phyloP scores from a whole-genome alignment of 2,888 invertebrate genomes.

The Idaea aversata region DNA sequence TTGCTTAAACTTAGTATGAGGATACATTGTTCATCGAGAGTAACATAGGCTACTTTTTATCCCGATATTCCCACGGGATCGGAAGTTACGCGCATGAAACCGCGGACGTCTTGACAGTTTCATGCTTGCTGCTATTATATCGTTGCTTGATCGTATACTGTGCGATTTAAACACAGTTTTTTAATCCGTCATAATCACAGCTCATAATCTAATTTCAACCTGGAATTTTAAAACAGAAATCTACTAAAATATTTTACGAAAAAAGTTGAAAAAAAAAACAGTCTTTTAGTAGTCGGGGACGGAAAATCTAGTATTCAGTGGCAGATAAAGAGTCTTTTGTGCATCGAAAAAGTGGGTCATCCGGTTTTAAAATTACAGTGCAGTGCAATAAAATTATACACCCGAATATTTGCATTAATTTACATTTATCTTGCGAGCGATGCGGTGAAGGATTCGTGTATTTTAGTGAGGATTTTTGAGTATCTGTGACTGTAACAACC shows the following conservation, averaged over 20 bases:
- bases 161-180: background rate
- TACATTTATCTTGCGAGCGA: background rate
- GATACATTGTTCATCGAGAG: no score
- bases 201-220: background rate
- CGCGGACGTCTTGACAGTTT: background rate
- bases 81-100: no score
- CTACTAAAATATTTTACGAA: background rate
- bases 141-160: background rate
- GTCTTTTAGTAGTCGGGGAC: slow-evolving; percentile 33
- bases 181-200: background rate
- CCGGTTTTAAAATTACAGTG: slow-evolving; percentile 45
- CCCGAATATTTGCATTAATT: slow-evolving; percentile 17
- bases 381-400: slow-evolving; percentile 34
- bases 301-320: slow-evolving; percentile 60
- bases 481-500: no score
- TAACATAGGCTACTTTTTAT: no score
- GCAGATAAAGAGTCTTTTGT: slow-evolving; percentile 62
- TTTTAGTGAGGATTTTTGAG: slow-evolving; percentile 5
- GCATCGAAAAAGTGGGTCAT: slow-evolving; percentile 63
- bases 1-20: no score
- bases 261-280: slow-evolving; percentile 27
- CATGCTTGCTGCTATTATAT: background rate
- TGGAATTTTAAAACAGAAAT: background rate
- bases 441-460: background rate
- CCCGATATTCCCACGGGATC: no score